phyloP scores from a whole-genome alignment of 2,888 invertebrate species.

The Spilosoma lubricipeda region DNA sequence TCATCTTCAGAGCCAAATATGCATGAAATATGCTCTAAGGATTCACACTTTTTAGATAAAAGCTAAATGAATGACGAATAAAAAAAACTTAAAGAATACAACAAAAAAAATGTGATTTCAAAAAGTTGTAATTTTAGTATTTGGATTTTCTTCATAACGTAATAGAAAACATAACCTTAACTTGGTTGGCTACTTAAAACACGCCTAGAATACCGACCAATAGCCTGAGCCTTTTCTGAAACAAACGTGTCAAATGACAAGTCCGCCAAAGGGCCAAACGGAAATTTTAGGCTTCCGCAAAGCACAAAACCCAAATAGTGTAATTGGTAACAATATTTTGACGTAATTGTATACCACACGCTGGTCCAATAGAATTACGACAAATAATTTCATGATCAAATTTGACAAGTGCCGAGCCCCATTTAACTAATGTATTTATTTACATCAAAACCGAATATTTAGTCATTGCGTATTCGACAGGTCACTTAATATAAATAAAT shows the following conservation, averaged over 20 bases:
- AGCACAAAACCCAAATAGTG: background rate
- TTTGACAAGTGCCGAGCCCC: constrained; percentile 77
- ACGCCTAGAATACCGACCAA: background rate
- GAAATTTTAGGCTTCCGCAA: background rate
- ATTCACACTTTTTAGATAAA: too few relatives aligned
- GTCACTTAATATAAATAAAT: constrained; percentile 44
- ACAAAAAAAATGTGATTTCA: too few relatives aligned
- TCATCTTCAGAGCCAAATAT: too few relatives aligned
- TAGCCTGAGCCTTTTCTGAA: background rate
- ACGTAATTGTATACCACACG: constrained; percentile 52
- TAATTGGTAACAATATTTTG: constrained; percentile 37
- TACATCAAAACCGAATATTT: constrained; percentile 71
- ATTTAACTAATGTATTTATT: constrained; percentile 75
- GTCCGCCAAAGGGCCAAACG: background rate
- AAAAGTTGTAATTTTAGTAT: too few relatives aligned
- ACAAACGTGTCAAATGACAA: background rate
- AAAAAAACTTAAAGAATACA: background rate
- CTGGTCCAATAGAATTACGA: constrained; percentile 79
- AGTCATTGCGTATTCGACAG: constrained; percentile 52
- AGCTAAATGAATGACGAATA: too few relatives aligned
- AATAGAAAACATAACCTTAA: background rate
- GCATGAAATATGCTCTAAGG: too few relatives aligned
- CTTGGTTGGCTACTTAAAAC: background rate
- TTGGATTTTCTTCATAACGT: background rate
- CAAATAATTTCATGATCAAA: constrained; percentile 80